These are phyloP conservation scores for Elanoides forficatus DNA, from an alignment of 2,113 vertebrate species.

Conservation along the genomic window DNA sequence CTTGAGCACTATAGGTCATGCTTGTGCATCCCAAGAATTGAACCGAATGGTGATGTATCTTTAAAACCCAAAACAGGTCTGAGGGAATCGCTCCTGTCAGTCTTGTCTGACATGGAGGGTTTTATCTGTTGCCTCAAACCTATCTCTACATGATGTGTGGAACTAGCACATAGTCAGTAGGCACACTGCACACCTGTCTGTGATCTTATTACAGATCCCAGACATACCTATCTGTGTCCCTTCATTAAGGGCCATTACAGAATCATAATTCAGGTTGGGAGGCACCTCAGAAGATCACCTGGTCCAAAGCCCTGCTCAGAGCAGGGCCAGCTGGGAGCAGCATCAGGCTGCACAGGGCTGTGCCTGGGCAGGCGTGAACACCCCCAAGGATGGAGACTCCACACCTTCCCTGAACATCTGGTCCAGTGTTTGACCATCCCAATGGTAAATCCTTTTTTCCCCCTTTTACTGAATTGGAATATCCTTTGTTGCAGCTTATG, in stretches of 20 bases:
- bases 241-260: not conserved
- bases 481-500: not conserved
- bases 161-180: not conserved
- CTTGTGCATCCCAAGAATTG: not conserved
- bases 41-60: not conserved
- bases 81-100: not conserved
- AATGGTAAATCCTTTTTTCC: accelerated
- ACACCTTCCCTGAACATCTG: not conserved
- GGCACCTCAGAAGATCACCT: not conserved
- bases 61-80: not conserved
- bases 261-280: not conserved
- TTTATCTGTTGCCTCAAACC: not conserved
- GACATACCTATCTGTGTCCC: not conserved
- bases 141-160: not conserved
- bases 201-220: not conserved
- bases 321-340: not conserved
- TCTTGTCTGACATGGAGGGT: not conserved
- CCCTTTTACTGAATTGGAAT: not conserved
- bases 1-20: not conserved
- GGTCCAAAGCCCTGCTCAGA: not conserved
- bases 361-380: not conserved
- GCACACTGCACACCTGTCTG: not conserved
- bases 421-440: not conserved
- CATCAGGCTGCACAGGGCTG: not conserved
- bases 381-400: not conserved